Conservation (phyloP, 2,888 invertebrate species). For the Spialia ferax region DNA sequence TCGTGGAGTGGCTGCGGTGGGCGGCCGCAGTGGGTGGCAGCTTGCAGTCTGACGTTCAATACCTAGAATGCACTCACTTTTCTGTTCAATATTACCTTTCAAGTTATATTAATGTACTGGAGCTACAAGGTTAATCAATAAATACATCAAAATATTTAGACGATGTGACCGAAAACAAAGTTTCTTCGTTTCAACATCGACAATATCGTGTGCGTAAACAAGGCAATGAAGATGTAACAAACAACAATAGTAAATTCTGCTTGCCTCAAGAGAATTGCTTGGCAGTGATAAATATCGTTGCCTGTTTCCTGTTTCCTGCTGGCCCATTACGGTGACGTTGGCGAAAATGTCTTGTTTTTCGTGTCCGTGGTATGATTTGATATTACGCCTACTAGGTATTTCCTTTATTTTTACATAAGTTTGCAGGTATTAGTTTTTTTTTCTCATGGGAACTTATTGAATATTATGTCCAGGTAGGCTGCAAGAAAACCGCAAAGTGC, state of each 20-base stretch:
- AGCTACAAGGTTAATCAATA: too few species aligned
- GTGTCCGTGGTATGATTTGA: not conserved
- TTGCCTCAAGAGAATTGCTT: slow-evolving; percentile 11
- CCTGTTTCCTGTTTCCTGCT: not conserved
- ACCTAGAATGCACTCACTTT: not conserved
- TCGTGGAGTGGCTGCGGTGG: not conserved
- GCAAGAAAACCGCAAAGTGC: not conserved
- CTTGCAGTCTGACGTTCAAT: not conserved
- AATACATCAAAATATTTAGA: too few species aligned
- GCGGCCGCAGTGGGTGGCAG: not conserved
- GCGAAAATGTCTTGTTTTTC: not conserved
- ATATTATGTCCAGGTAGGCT: not conserved
- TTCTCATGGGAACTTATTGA: not conserved
- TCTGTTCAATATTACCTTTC: too few species aligned
- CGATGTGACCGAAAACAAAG: too few species aligned
- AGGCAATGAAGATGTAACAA: slow-evolving; percentile 1
- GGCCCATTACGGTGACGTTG: not conserved
- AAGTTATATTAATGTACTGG: too few species aligned
- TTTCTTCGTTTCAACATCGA: not conserved
- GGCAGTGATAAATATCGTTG: not conserved
- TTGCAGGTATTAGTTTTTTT: not conserved
- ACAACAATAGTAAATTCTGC: slow-evolving; percentile 9
- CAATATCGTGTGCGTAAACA: slow-evolving; percentile 10
- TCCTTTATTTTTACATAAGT: not conserved
- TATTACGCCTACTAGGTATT: not conserved